Evolutionary conservation across 2,797 vertebrate species (phyloP), one percentile per base, ranked within the genome.

Genomic region (Peromyscus eremicus): DNA sequence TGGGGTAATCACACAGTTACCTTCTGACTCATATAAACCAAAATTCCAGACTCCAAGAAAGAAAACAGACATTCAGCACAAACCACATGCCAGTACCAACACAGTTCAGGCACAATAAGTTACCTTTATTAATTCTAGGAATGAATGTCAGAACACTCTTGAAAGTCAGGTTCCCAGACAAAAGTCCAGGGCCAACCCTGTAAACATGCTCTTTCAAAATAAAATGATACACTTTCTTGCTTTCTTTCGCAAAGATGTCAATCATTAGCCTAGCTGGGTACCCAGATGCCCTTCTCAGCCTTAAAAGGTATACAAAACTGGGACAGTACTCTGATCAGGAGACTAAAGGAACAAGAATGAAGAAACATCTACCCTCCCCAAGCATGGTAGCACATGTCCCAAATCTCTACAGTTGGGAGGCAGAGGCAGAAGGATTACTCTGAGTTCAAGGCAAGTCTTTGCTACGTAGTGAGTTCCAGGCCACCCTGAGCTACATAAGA

Each of bases 1-100:
- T 94, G 86, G n/a, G 32, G 37, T 97, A 62, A 79, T 92, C 62
- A 94, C 49, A 89, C 0, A 94, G 81, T 76, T 5, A 66, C 21
- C 71, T 37, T 93, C 64, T 95, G 55, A 75, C 32, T 85, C 46
- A 91, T 70, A 96, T 85, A 91, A 79, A 94, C 76, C 52, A 94
- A 94, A 93, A 94, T 93, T 93, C 80, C 83, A 97, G 92, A 94
- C 86, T 89, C 46, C 55, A 88, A 94, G 88, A 97, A 97, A 92
- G 84, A 92, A 96, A 95, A 52, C 49, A 97, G 79, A 40, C 88
- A 85, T 92, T 96, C 75, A 92, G 37, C 60, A 95, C 89, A 92
- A 89, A 86, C 43, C 17, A 89, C 52, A 89, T 88, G 46, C 86
- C 92, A 79, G n/a, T 85, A 91, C 85, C 71, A 94, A 95, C 64